Evolutionary conservation across 35 echinoderm and acorn worm genomes (phyloP).

Genomic region (Ophioderma brevispina): DNA sequence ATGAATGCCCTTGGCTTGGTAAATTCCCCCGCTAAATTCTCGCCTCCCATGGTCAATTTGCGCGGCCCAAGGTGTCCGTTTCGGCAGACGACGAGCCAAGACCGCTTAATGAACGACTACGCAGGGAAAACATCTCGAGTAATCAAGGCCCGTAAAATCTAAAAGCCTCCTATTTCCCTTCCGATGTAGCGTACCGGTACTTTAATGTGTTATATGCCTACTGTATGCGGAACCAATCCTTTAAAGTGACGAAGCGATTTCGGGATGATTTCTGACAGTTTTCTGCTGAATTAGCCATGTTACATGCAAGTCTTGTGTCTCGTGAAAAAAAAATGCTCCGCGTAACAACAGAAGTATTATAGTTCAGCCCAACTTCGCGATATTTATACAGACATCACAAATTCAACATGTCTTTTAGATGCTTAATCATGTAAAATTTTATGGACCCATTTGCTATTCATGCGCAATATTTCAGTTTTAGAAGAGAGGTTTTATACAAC

Average conservation of each 20-base stretch:
- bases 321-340: too few species aligned
- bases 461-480: too few species aligned
- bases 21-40: constrained; percentile 1
- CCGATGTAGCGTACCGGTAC: neutral
- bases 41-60: constrained; percentile 1
- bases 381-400: too few species aligned
- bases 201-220: constrained; percentile 13
- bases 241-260: constrained; percentile 31
- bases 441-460: too few species aligned
- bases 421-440: too few species aligned
- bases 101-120: neutral
- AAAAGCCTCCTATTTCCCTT: constrained; percentile 42
- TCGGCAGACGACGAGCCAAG: neutral
- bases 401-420: too few species aligned
- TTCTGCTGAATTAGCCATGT: neutral
- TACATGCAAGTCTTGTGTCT: neutral
- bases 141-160: constrained; percentile 42
- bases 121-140: constrained; percentile 23
- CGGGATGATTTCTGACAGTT: constrained; percentile 17
- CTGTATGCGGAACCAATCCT: constrained; percentile 17
- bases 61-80: neutral
- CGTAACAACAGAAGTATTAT: too few species aligned
- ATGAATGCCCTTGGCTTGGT: neutral
- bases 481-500: too few species aligned
- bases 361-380: too few species aligned